Evolutionary conservation across 2,888 invertebrate genomes (phyloP).

Genomic region (Volucella inflata): DNA sequence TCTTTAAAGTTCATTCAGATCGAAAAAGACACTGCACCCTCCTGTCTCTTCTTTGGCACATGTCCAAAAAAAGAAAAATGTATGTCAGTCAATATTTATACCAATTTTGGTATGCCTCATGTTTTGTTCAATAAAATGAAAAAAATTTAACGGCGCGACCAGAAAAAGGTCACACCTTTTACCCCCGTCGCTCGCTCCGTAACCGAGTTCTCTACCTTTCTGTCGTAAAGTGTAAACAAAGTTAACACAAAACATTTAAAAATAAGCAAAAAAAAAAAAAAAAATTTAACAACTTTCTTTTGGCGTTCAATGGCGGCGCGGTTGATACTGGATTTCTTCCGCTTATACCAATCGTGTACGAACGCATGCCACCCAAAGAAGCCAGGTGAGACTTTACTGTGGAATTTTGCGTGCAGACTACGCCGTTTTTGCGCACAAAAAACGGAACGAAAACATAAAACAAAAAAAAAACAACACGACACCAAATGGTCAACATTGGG

Average conservation of each 20-base stretch:
- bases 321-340: conserved; percentile 57
- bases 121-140: not conserved
- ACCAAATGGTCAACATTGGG: conserved; percentile 14
- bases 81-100: conserved; percentile 44
- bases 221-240: conserved; percentile 33
- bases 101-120: conserved; percentile 12
- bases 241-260: too few species aligned
- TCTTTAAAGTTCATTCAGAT: not conserved
- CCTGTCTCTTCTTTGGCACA: too few species aligned
- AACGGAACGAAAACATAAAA: conserved; percentile 3
- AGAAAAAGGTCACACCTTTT: conserved; percentile 54
- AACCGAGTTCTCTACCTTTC: conserved; percentile 7
- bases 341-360: conserved; percentile 30
- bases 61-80: conserved; percentile 15
- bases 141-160: conserved; percentile 6
- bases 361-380: conserved; percentile 24
- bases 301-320: conserved; percentile 47
- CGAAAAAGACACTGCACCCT: not conserved
- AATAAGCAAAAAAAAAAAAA: conserved; percentile 26
- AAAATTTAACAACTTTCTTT: conserved; percentile 73
- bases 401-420: conserved; percentile 36
- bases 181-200: not conserved
- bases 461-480: conserved; percentile 18
- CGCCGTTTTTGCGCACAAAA: conserved; percentile 2
- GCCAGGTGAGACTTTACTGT: conserved; percentile 26